phyloP scores from a whole-genome alignment of 92 coral and sea anemone species.

The Diadumene lineata region DNA sequence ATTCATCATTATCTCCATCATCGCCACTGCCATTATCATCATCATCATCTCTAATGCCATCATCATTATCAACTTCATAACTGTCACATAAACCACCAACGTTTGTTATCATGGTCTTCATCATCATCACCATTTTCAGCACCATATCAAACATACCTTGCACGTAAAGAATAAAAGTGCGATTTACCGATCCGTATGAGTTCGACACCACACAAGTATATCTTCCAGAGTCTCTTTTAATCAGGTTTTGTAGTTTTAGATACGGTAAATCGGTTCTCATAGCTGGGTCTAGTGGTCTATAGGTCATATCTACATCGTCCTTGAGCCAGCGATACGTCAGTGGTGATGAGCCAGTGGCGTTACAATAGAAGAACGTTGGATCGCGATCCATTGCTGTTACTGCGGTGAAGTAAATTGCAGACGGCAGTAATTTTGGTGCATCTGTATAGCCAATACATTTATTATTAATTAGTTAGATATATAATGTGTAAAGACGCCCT shows the following conservation, averaged over 20 bases:
- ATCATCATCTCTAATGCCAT: background rate
- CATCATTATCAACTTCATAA: background rate
- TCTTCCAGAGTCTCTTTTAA: slow-evolving; percentile 39
- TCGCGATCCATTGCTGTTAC: background rate
- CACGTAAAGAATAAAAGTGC: slow-evolving; percentile 43
- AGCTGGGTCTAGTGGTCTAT: slow-evolving; percentile 43
- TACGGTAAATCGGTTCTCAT: slow-evolving; percentile 48
- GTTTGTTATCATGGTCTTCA: background rate
- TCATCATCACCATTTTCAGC: background rate
- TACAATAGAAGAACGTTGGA: background rate
- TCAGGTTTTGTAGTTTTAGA: slow-evolving; percentile 37
- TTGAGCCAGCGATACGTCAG: slow-evolving; percentile 56
- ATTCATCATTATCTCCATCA: background rate
- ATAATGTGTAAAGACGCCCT: too few species aligned
- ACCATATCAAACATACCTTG: slow-evolving; percentile 33
- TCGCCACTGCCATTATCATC: background rate
- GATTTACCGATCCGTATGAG: slow-evolving; percentile 48
- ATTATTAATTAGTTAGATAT: too few species aligned
- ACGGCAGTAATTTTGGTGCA: background rate
- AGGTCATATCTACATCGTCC: slow-evolving; percentile 23
- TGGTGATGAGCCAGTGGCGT: slow-evolving; percentile 51
- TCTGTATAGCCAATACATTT: background rate
- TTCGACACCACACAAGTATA: slow-evolving; percentile 58
- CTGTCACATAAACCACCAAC: background rate
- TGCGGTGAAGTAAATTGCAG: background rate